phyloP scores from a whole-genome alignment of 2,888 invertebrate genomes.

The Oxycera nigricornis region DNA sequence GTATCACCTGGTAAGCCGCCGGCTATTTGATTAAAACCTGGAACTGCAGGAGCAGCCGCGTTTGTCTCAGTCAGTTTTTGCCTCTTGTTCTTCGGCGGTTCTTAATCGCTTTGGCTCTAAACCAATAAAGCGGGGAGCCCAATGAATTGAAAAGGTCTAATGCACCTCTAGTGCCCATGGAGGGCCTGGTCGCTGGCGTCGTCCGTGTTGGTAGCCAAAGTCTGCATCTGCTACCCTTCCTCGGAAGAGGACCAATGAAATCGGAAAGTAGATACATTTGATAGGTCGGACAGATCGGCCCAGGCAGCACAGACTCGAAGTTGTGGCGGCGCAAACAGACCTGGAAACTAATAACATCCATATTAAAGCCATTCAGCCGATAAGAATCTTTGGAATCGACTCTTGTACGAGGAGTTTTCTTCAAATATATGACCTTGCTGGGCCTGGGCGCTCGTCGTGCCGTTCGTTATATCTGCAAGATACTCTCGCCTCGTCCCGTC shows the following conservation, averaged over 20 bases:
- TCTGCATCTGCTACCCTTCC: not conserved
- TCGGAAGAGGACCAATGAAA: not conserved
- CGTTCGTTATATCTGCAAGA: not conserved
- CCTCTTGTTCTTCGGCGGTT: conserved; percentile 14
- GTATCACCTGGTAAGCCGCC: conserved; percentile 22
- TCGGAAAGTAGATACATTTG: not conserved
- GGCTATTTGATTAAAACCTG: not conserved
- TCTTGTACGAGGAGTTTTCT: conserved; percentile 23
- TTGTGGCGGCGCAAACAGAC: conserved; percentile 27
- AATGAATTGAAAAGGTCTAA: conserved; percentile 6
- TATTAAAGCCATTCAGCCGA: conserved; percentile 42
- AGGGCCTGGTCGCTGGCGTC: not conserved
- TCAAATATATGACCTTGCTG: conserved; percentile 35
- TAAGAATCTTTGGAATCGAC: conserved; percentile 44
- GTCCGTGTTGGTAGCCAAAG: not conserved
- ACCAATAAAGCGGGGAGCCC: conserved; percentile 38
- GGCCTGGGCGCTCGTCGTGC: not conserved
- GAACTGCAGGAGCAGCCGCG: not conserved
- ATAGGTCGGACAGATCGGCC: not conserved
- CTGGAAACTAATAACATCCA: conserved; percentile 44
- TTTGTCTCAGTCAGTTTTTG: not conserved
- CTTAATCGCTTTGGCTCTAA: conserved; percentile 40
- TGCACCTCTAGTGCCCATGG: not conserved
- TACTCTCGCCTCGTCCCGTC: not conserved
- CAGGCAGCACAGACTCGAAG: not conserved